Conservation (phyloP, 2,797 vertebrate genomes). For the Notolepis coatsorum region DNA sequence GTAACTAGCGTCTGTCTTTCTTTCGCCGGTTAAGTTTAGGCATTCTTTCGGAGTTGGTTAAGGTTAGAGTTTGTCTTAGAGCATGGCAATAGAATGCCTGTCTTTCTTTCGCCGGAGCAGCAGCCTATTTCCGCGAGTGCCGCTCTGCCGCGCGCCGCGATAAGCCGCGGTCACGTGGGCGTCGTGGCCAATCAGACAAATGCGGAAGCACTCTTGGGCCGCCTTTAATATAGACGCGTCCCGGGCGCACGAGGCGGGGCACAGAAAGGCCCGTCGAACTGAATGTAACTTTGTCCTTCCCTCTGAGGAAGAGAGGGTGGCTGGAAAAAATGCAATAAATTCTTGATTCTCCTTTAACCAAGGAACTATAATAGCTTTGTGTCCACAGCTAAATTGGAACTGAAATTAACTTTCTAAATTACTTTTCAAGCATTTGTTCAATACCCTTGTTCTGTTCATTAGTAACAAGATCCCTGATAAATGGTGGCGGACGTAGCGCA, state of each 20-base stretch:
- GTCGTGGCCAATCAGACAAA: too few relatives aligned
- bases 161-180: too few relatives aligned
- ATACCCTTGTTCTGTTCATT: constrained; percentile 49
- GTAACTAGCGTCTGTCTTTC: too few relatives aligned
- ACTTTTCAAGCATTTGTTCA: constrained; percentile 51
- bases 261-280: constrained; percentile 11
- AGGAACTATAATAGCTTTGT: constrained; percentile 46
- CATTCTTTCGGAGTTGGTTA: too few relatives aligned
- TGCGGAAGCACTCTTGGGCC: constrained; percentile 1
- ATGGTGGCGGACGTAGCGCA: constrained; percentile 16
- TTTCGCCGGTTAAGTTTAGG: too few relatives aligned
- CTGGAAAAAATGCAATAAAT: constrained; percentile 21
- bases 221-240: constrained; percentile 17
- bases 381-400: constrained; percentile 45
- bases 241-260: background rate
- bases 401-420: constrained; percentile 55
- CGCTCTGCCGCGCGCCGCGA: too few relatives aligned
- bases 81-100: too few relatives aligned
- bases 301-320: background rate
- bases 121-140: too few relatives aligned
- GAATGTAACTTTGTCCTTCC: constrained; percentile 21
- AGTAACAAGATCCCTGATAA: constrained; percentile 48
- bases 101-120: too few relatives aligned
- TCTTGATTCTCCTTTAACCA: constrained; percentile 35
- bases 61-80: too few relatives aligned